A percentile compares a stretch with the other conserved stretches of the same genome.
Conservation (phyloP, 2,888 invertebrate genomes). For the Eristalis intricaria region DNA sequence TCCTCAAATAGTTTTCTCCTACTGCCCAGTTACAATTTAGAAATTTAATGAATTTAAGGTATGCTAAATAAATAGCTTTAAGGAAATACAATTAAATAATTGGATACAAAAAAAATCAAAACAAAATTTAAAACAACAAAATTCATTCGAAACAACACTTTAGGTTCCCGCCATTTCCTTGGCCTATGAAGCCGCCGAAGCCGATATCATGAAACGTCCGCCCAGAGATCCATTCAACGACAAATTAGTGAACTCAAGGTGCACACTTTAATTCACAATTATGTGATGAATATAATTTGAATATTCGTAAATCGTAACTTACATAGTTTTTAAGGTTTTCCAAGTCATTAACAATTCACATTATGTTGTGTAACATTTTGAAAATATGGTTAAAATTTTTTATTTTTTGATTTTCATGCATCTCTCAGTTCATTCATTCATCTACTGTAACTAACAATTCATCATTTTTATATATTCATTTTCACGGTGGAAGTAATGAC, state of each 20-base stretch:
- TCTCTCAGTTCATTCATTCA: slow-evolving; percentile 5
- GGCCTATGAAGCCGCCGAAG: slow-evolving; percentile 93
- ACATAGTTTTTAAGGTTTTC: slow-evolving; percentile 66
- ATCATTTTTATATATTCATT: slow-evolving; percentile 21
- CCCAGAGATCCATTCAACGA: slow-evolving; percentile 92
- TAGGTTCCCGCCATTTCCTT: slow-evolving; percentile 91
- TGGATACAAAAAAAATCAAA: slow-evolving; percentile 32
- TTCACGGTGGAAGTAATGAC: slow-evolving; percentile 40
- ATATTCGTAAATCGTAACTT: slow-evolving; percentile 51
- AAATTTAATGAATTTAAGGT: slow-evolving; percentile 16
- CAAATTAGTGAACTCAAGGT: slow-evolving; percentile 89
- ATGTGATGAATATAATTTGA: slow-evolving; percentile 39
- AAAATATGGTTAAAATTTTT: slow-evolving; percentile 22
- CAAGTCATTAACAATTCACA: slow-evolving; percentile 51
- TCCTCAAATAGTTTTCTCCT: background rate
- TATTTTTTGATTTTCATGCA: slow-evolving; percentile 38
- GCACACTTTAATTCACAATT: slow-evolving; percentile 75
- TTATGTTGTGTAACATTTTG: slow-evolving; percentile 38
- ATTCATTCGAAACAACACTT: slow-evolving; percentile 67
- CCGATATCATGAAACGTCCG: slow-evolving; percentile 93
- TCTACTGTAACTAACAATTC: slow-evolving; percentile 8
- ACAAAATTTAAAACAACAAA: slow-evolving; percentile 39
- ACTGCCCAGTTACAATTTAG: slow-evolving; percentile 2
- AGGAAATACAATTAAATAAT: slow-evolving; percentile 37
- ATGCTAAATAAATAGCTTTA: slow-evolving; percentile 37